phyloP scores from a whole-genome alignment of 2,797 vertebrate genomes.

The Mallotus villosus region DNA sequence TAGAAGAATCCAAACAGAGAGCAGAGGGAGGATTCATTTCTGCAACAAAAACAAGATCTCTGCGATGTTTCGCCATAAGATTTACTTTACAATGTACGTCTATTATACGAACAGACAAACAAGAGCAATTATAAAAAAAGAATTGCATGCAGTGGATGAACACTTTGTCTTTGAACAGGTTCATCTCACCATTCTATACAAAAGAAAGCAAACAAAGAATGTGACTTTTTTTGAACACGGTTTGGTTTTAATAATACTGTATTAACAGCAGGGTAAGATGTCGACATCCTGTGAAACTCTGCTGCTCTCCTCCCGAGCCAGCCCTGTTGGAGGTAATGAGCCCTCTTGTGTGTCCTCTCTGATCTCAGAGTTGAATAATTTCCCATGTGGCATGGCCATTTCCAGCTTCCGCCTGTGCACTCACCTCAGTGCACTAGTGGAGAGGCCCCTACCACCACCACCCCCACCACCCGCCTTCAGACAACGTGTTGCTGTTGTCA shows the following conservation, averaged over 20 bases:
- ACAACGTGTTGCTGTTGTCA: conserved; percentile 57
- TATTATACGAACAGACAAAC: neutral
- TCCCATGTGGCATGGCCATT: conserved; percentile 72
- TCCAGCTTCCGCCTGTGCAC: conserved; percentile 64
- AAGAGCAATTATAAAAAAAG: neutral
- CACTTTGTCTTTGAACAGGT: neutral
- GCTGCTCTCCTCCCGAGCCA: conserved; percentile 32
- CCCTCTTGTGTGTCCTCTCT: conserved; percentile 74
- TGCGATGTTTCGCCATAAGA: neutral
- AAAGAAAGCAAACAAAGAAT: no score
- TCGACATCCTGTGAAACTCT: neutral
- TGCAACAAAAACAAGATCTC: neutral
- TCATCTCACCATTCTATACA: neutral
- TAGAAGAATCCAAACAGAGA: conserved; percentile 16
- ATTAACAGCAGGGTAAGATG: neutral
- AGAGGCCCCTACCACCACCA: conserved; percentile 16
- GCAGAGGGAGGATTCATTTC: conserved; percentile 4
- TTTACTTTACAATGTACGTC: neutral
- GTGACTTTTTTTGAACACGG: no score
- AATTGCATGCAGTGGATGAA: neutral
- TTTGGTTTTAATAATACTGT: neutral
- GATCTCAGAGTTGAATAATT: conserved; percentile 73
- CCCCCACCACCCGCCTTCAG: conserved; percentile 12
- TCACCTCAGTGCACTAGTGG: conserved; percentile 50
- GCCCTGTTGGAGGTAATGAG: conserved; percentile 65